Evolutionary conservation across 23 tunicate species (phyloP).

Genomic region (Trididemnum nubilum): DNA sequence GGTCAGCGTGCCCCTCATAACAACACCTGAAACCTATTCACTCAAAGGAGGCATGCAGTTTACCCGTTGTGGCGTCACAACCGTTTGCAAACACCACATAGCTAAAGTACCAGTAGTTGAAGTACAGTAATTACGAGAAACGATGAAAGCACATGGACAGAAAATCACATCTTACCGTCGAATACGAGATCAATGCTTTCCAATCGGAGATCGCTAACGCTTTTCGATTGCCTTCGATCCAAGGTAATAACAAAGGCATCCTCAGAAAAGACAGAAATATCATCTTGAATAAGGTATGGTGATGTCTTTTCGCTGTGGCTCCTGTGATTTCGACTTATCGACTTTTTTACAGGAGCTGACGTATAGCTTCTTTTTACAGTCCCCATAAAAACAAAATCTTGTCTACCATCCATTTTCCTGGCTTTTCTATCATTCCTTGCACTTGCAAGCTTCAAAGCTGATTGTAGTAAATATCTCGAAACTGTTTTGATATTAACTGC

Average conservation of each 20-base stretch:
- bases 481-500: too few relatives aligned
- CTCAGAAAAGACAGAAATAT: not conserved
- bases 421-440: not conserved
- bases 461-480: too few relatives aligned
- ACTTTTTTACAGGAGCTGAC: not conserved
- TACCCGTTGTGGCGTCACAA: too few relatives aligned
- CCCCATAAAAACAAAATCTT: not conserved
- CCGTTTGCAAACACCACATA: too few relatives aligned
- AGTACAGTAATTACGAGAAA: too few relatives aligned
- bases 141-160: too few relatives aligned
- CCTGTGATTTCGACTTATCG: not conserved
- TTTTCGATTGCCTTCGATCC: not conserved
- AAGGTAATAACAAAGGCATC: not conserved
- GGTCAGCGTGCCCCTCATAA: too few relatives aligned
- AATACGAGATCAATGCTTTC: not conserved
- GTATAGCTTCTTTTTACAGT: not conserved
- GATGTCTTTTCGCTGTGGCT: conserved; percentile 15
- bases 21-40: too few relatives aligned
- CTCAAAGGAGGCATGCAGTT: too few relatives aligned
- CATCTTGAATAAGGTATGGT: not conserved
- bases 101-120: too few relatives aligned
- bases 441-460: too few relatives aligned
- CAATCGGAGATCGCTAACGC: not conserved
- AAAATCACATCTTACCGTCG: too few relatives aligned
- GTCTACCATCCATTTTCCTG: not conserved